These are phyloP conservation scores for Oreohelix idahoensis DNA, from an alignment of 1,140 invertebrate species.

Conservation along the genomic window DNA sequence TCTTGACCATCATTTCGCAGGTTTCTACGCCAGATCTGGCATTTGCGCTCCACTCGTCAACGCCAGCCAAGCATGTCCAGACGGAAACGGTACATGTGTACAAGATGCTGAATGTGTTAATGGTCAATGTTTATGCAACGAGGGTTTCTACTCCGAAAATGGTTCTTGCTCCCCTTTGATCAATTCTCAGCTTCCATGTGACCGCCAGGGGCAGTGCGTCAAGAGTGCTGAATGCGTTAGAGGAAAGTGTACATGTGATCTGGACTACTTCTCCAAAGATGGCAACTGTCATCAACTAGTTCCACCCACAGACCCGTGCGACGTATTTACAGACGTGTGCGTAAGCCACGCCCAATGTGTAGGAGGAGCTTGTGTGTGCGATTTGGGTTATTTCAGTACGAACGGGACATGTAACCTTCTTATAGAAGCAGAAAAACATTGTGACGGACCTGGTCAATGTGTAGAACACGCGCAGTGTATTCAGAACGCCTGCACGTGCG, in stretches of 20 bases:
- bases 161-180: neutral
- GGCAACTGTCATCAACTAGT: neutral
- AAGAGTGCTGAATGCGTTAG: constrained; percentile 20
- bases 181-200: neutral
- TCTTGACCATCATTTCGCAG: too few species aligned
- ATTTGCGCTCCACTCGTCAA: constrained; percentile 21
- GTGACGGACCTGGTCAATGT: constrained; percentile 33
- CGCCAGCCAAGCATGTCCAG: constrained; percentile 14
- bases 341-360: constrained; percentile 36
- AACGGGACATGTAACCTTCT: constrained; percentile 13
- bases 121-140: constrained; percentile 22
- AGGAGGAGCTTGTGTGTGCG: constrained; percentile 32
- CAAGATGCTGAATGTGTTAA: constrained; percentile 25
- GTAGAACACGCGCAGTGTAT: constrained; percentile 32
- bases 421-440: neutral
- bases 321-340: neutral
- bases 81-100: constrained; percentile 26
- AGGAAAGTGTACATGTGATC: constrained; percentile 30
- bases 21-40: constrained; percentile 28
- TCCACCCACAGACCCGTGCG: neutral
- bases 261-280: neutral
- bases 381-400: constrained; percentile 17
- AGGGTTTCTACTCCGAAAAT: neutral
- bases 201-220: constrained; percentile 16
- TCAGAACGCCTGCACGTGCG: constrained; percentile 24